A percentile compares a stretch with the other conserved stretches of the same genome.
These are phyloP conservation scores for Lycodopsis pacificus DNA, from an alignment of 2,797 vertebrate genomes.

Conservation along the genomic window DNA sequence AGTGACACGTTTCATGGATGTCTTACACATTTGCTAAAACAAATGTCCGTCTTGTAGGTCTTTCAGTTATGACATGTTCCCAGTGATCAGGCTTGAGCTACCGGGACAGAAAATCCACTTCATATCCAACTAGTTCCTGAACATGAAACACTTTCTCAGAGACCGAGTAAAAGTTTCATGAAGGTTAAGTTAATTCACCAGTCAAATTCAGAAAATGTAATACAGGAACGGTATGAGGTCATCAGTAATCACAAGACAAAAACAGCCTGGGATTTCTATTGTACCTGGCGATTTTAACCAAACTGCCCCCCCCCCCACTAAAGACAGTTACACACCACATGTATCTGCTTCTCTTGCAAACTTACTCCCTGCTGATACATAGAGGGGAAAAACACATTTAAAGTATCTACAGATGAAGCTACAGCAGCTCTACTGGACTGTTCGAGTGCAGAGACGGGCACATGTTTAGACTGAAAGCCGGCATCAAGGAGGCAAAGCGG, in stretches of 20 bases:
- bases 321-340: constrained; percentile 8
- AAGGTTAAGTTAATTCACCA: background rate
- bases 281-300: background rate
- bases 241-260: background rate
- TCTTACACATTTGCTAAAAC: background rate
- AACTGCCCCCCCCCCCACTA: background rate
- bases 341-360: constrained; percentile 8
- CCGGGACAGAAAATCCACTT: constrained; percentile 6
- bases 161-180: background rate
- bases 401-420: background rate
- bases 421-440: background rate
- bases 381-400: background rate
- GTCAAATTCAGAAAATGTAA: background rate
- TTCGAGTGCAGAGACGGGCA: constrained; percentile 3
- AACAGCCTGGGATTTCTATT: background rate
- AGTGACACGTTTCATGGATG: constrained; percentile 26
- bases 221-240: background rate
- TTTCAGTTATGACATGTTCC: background rate
- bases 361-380: constrained; percentile 1
- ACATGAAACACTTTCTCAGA: background rate
- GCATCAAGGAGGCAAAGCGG: background rate
- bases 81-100: constrained; percentile 1
- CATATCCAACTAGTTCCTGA: background rate
- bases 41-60: constrained; percentile 4
- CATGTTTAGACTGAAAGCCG: background rate